Percentiles rank a stretch among this genome's conserved stretches.
Conservation (phyloP, 2,888 invertebrate species). For the Liodrosophila aerea region DNA sequence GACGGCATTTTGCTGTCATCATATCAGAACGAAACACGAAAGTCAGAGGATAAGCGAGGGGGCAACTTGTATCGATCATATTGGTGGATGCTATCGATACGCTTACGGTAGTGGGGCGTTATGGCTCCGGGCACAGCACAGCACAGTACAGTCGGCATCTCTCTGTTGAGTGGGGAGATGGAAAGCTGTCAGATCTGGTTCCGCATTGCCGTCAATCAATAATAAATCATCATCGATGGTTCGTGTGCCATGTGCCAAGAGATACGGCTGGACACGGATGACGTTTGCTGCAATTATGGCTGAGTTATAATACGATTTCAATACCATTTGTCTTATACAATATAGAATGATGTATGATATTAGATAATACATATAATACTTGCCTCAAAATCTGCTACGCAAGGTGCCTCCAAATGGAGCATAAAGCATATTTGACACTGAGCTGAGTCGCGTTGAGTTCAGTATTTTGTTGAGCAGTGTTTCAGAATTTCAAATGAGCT, state of each 20-base stretch:
- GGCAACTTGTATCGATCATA: too few species aligned
- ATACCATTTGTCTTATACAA: background rate
- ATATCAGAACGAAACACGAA: slow-evolving; percentile 14
- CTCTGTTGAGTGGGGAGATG: slow-evolving; percentile 43
- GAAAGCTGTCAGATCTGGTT: slow-evolving; percentile 58
- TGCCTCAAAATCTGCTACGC: too few species aligned
- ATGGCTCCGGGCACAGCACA: slow-evolving; percentile 37
- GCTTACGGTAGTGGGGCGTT: slow-evolving; percentile 40
- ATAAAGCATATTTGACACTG: slow-evolving; percentile 27
- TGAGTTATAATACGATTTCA: too few species aligned
- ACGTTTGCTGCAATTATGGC: background rate
- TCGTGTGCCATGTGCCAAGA: background rate
- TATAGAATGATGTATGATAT: background rate
- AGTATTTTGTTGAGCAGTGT: too few species aligned
- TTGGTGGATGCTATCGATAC: too few species aligned
- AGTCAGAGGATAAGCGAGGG: background rate
- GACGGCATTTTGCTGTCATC: slow-evolving; percentile 55
- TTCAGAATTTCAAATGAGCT: slow-evolving; percentile 69
- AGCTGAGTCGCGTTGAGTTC: slow-evolving; percentile 26
- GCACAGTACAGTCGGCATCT: slow-evolving; percentile 5
- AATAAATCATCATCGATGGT: slow-evolving; percentile 39
- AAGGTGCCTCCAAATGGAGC: slow-evolving; percentile 63
- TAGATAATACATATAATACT: background rate
- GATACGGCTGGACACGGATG: too few species aligned
- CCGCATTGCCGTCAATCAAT: slow-evolving; percentile 64